Evolutionary conservation across 2,113 vertebrate species (phyloP).

Genomic region (Phylloscopus trochilus): DNA sequence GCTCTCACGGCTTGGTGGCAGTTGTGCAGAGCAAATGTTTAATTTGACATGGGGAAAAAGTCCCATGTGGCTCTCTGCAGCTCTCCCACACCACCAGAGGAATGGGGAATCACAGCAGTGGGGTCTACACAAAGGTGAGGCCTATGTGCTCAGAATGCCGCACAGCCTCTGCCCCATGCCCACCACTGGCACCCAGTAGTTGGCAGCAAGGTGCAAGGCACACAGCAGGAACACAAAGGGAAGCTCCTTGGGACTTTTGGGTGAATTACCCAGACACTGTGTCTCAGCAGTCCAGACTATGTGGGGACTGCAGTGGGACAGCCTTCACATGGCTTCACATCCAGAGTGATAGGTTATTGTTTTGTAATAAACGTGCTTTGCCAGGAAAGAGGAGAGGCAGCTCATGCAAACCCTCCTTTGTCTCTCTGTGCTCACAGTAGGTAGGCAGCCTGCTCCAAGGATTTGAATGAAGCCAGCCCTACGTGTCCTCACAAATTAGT

Average conservation of each 20-base stretch:
- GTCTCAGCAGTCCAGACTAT: not conserved
- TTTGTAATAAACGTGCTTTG: not conserved
- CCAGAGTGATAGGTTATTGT: not conserved
- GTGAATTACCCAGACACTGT: not conserved
- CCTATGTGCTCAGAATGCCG: not conserved
- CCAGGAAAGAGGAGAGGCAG: not conserved
- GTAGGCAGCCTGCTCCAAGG: not conserved
- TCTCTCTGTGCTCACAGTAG: not conserved
- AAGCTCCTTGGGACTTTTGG: not conserved
- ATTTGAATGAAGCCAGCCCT: not conserved
- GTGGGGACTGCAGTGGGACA: not conserved
- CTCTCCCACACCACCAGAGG: fast-evolving
- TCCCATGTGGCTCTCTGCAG: fast-evolving
- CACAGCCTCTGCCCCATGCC: not conserved
- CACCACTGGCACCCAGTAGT: fast-evolving
- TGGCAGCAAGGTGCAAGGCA: not conserved
- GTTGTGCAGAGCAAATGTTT: not conserved
- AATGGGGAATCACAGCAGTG: not conserved
- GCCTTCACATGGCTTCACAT: not conserved
- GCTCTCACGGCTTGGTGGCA: not conserved
- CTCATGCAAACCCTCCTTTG: not conserved
- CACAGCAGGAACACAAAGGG: not conserved
- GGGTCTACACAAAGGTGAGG: fast-evolving
- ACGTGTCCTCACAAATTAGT: not conserved
- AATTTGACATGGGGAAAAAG: not conserved